Base-by-base conservation (phyloP, 2,113 vertebrate genomes). In the Neogale vison region DNA sequence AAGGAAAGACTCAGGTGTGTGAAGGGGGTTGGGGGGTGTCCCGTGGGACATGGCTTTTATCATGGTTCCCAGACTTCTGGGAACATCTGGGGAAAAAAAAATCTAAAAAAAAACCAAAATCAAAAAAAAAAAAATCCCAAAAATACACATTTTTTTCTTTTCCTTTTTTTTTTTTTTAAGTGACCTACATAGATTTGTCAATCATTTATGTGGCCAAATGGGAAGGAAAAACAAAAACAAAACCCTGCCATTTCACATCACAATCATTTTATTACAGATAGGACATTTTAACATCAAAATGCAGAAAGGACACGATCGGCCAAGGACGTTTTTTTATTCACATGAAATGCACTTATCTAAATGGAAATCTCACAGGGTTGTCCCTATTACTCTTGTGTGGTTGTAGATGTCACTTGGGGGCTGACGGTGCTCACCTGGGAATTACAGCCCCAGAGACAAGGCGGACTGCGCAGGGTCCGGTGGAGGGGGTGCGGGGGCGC, bases 231-330 rank as follows among this genome's bases (percentile, higher is more conserved):
- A 50, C 29, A 67, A n/a, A 88, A 94, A 61, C 18, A 82, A 88
- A 72, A 52, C 23, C 42, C 65, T 88, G 57, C 83, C 21, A 7
- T 74, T 31, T 74, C 34, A 31, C 42, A 42, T n/a, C 21, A 42
- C 15, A 63, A 92, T 87, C 63, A 80, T 95, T 95, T 86, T 81
- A 42, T 72, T 63, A 88, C 67, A 95, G 74, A 74, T 92, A 74
- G 34, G 42, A 52, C 23, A 81, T 88, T 96, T 92, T 92, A 42
- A 81, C 65, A 74, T 29, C 36, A 52, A 88, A 74, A 45, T 67
- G 18, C 45, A 95, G 89, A 74, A 76, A 26, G 61, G 42, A 24
- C 63, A 74, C 31, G 26, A 72, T 63, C 50, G 15, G 45, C 42
- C 71, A 72, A 87, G 21, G 57, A 67, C 84, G 52, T 4, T 2